Evolutionary conservation across 2,113 vertebrate genomes (phyloP).

Genomic region (Chloroceryle aenea): DNA sequence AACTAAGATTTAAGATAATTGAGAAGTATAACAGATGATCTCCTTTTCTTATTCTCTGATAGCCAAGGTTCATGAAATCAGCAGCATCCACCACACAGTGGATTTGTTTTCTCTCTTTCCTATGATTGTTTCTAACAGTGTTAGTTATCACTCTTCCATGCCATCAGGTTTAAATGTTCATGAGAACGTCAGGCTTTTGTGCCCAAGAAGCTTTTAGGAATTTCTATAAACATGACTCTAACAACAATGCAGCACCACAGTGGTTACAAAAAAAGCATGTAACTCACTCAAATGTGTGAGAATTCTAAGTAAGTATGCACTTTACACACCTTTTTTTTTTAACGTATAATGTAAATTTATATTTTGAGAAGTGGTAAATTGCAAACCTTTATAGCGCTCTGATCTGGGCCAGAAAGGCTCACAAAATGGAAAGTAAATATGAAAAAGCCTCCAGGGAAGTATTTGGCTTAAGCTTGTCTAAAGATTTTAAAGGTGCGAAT

Average conservation of each 20-base stretch:
- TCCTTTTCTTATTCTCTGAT: background rate
- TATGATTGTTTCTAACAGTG: background rate
- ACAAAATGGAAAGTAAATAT: background rate
- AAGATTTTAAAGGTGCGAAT: background rate
- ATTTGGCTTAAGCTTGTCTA: background rate
- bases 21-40: background rate
- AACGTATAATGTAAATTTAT: background rate
- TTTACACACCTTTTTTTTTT: background rate
- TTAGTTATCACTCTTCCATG: background rate
- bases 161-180: background rate
- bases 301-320: background rate
- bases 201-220: background rate
- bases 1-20: background rate
- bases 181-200: background rate
- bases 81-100: background rate
- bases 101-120: background rate
- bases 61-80: background rate
- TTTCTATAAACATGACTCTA: background rate
- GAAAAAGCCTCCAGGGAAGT: background rate
- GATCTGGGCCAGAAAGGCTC: background rate
- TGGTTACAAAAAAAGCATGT: background rate
- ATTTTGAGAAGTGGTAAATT: background rate
- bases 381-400: background rate
- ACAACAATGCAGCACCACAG: background rate
- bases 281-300: background rate